Evolutionary conservation across 2,888 invertebrate species (phyloP).

Genomic region (Nymphalis urticae): DNA sequence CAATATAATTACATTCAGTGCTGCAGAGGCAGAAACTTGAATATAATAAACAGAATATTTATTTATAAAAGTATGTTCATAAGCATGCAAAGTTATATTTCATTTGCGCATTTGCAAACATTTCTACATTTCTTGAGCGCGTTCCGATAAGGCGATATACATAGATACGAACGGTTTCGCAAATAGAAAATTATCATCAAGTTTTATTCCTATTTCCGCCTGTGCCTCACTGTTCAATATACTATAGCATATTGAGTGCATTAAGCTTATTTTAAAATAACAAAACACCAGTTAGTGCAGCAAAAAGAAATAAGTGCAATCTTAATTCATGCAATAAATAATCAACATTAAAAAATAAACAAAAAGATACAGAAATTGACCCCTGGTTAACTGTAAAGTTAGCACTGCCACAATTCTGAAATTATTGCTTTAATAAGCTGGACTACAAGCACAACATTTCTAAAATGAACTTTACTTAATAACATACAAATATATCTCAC

Average conservation of each 20-base stretch:
- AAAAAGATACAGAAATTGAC: conserved; percentile 30
- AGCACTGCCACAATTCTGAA: conserved; percentile 23
- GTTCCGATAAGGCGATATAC: background rate
- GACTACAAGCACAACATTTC: background rate
- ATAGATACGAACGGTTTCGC: conserved; percentile 8
- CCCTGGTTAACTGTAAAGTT: conserved; percentile 28
- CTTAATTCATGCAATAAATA: conserved; percentile 68
- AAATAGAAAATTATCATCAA: conserved; percentile 1
- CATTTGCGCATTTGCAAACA: background rate
- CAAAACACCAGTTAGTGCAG: conserved; percentile 39
- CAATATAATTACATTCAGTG: background rate
- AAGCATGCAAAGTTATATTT: background rate
- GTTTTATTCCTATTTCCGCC: conserved; percentile 5
- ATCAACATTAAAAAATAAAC: conserved; percentile 56
- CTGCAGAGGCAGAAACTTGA: background rate
- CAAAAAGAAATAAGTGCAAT: conserved; percentile 49
- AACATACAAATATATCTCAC: background rate
- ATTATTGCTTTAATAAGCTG: background rate
- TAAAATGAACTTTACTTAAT: background rate
- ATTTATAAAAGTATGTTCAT: background rate
- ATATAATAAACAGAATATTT: background rate
- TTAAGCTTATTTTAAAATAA: conserved; percentile 11
- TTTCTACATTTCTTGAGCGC: background rate
- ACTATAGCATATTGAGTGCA: conserved; percentile 1
- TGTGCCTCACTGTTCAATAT: conserved; percentile 1